Base-by-base conservation (phyloP, 2,888 invertebrate species). In the Dione vanillae region DNA sequence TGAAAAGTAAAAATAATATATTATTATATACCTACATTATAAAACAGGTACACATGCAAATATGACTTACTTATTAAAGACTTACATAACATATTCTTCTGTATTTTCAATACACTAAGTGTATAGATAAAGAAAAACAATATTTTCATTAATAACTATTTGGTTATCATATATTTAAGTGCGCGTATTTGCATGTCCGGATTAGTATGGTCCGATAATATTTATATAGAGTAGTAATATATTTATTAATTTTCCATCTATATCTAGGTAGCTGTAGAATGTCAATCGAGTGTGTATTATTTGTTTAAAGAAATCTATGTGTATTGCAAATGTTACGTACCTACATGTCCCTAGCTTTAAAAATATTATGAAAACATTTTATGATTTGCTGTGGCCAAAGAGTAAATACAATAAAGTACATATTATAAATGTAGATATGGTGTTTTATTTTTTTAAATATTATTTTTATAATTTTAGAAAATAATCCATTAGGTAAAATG, bases 261-360 rank as follows among this genome's bases (percentile, higher is more conserved):
- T 75, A 76, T 75, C 73, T 54, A 72, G 74, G 66, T 61, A 72
- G 74, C 68, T 61, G 75, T 78, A 78, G 75, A 59, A 64, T 56
- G 69, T 65, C 67, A 65, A 72, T 62, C 11, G 27, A 69, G 67
- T 75, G 72, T 74, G 65, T 74, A 49, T 70, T 69, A n/a, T 71
- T 74, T 73, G 69, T 73, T 71, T 62, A 65, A 70, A 72, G 65
- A 72, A 66, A 72, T 76, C 66, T 71, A 69, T 73, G 74, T 78
- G 70, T 72, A 64, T 66, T 70, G 71, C 71, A 74, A 70, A 65
- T 59, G 68, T 74, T 56, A 69, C 35, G 59, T 75, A 45, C 61
- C 27, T 61, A 71, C 70, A 89, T 90, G 91, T 91, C 91, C 88
- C 87, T 90, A 89, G 91, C 88, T 90, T 91, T 87, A 90, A 90